Evolutionary conservation across 2,797 vertebrate genomes (phyloP), one percentile per base, ranked within the genome.

Genomic region (Xerus rutilus): DNA sequence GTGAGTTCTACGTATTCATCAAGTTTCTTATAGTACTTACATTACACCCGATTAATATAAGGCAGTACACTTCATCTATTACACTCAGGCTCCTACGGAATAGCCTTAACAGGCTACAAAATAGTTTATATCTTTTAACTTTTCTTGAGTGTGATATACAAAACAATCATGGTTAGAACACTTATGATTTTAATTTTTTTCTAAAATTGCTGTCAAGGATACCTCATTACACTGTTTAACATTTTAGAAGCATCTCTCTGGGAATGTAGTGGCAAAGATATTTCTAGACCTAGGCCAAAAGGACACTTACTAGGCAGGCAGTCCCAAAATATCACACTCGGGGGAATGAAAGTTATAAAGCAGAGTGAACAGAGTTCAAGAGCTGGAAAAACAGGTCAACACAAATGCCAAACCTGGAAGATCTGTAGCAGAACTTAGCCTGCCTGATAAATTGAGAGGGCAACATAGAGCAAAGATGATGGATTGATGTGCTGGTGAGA

Each of bases 291-390:
- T 70, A 39, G 17, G 54, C 3, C 67, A 96, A 64, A 86, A 89
- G 52, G 45, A 88, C 73, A 93, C n/a, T 91, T 92, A 83, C 43
- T 72, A 91, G 47, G 39, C 88, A 92, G 54, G 43, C 23, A 72
- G 8, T 81, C 85, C 95, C 82, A 97, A 97, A 95, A 96, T 96
- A 97, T 47, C 43, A 64, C 15, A 57, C 96, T 28, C 88, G 72
- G 9, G 25, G 52, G 86, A 89, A 69, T 17, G 43, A 12, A 86
- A 59, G 23, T 54, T 93, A 78, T 43, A 89, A 89, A 95, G 77
- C 73, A 88, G 57, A 91, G 52, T 89, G 52, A 91, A 45, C 32
- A 72, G 47, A 93, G 91, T 93, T 97, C 84, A 95, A 91, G 59
- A 88, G 77, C 77, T 86, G 59, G 32, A 82, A 94, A 95, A 86